Evolutionary conservation across 2,888 invertebrate species (phyloP), one percentile per base, ranked within the genome.

Genomic region (Gerris lacustris): DNA sequence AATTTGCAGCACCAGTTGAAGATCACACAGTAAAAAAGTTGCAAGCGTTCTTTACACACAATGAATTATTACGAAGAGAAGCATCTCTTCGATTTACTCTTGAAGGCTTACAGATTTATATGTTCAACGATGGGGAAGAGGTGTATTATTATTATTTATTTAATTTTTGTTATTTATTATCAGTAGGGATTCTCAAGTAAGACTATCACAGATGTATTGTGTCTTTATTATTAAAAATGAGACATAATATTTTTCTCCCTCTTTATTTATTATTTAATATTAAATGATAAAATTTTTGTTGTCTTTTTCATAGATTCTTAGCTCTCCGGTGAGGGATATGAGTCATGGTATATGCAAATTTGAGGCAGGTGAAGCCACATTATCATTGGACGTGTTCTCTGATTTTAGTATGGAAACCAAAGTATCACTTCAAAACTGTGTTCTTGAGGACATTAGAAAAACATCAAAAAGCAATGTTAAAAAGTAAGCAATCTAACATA

Each of bases 91-190:
- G 76, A 75, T 84, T 89, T 71, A 83, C 84, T 0, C 79, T 91
- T 44, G 91, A 91, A 74, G 89, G 90, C 45, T 76, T 90, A n/a
- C 86, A 87, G 75, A 76, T 91, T 2, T 85, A 86, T 75, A 80
- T 91, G 0, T 90, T 88, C 79, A 86, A 87, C 31, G 90, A 90
- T 77, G 86, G 87, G 75, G 89, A 89, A 71, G 90, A 90, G 79
- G 83, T 89, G 77, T 31, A 2, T 1, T 31, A 31, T 31, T 31
- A 31, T 31, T 31, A 31, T 31, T 31, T 31, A 31, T 31, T 31
- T 31, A 31, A 2, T 31, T 31, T 31, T 31, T 31, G 31, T 31
- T 31, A 31, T 31, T 31, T 31, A 31, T 1, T 31, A 31, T 31
- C 31, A 31, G 31, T 31, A 31, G 31, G 31, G 31, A 31, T 31